phyloP scores from a whole-genome alignment of 2,888 invertebrate genomes.

The Acanthoscelides obtectus region DNA sequence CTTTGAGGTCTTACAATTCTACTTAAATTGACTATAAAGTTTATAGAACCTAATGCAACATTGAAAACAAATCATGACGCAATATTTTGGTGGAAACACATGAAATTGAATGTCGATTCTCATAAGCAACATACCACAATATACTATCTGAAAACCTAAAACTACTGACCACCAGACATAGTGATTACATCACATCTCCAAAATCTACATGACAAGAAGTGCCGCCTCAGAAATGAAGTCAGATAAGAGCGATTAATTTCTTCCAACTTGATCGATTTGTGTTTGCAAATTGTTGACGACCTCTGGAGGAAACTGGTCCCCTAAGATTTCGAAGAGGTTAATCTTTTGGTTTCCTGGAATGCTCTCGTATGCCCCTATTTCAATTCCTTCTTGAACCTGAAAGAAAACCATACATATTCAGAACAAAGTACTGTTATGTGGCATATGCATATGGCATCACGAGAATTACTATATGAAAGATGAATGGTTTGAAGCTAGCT shows the following conservation, averaged over 20 bases:
- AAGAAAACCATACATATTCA: slow-evolving; percentile 19
- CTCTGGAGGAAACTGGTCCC: slow-evolving; percentile 80
- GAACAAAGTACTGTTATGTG: too few species aligned
- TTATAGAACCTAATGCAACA: too few species aligned
- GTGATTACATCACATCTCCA: background rate
- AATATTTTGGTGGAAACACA: background rate
- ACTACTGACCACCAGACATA: background rate
- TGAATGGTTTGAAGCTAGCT: too few species aligned
- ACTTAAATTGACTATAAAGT: too few species aligned
- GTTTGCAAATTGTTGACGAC: slow-evolving; percentile 83
- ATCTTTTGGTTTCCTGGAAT: slow-evolving; percentile 82
- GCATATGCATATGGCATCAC: too few species aligned
- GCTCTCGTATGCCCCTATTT: slow-evolving; percentile 79
- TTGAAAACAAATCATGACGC: background rate
- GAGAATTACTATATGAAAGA: too few species aligned
- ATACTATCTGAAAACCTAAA: too few species aligned
- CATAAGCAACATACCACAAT: too few species aligned
- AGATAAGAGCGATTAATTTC: slow-evolving; percentile 44
- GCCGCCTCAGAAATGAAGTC: too few species aligned
- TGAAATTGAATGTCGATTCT: background rate
- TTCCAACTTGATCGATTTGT: slow-evolving; percentile 80
- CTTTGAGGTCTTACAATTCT: background rate
- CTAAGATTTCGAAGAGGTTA: slow-evolving; percentile 78
- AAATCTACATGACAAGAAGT: background rate
- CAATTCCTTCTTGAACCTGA: slow-evolving; percentile 78